These are phyloP conservation scores for Pseudococcus viburni DNA, from an alignment of 2,888 invertebrate species.

Conservation along the genomic window DNA sequence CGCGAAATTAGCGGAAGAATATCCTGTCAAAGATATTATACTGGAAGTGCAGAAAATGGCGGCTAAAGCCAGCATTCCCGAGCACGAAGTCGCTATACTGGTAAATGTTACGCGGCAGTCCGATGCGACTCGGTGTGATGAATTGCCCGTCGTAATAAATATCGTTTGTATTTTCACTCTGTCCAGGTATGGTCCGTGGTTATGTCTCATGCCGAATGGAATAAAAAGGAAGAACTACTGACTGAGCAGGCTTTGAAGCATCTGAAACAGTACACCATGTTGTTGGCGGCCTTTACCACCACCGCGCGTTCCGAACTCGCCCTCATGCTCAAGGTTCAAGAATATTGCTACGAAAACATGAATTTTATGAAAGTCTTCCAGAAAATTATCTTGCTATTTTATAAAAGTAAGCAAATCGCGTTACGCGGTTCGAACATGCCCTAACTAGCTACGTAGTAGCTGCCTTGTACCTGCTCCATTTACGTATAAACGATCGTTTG, in stretches of 20 bases:
- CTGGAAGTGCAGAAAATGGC: conserved; percentile 90
- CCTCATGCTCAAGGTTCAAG: conserved; percentile 92
- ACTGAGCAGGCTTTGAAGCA: conserved; percentile 96
- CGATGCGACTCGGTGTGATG: not conserved
- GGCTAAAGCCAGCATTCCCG: conserved; percentile 85
- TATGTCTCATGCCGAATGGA: conserved; percentile 97
- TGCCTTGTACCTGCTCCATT: too few species aligned
- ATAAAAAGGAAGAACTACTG: conserved; percentile 96
- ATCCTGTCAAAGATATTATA: conserved; percentile 88
- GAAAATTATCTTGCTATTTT: conserved; percentile 95
- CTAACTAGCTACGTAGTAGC: too few species aligned
- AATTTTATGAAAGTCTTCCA: conserved; percentile 99
- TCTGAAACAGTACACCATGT: conserved; percentile 86
- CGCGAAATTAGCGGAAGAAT: conserved; percentile 89
- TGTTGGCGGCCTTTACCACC: conserved; percentile 90
- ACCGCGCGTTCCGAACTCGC: conserved; percentile 89
- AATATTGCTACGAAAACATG: conserved; percentile 99
- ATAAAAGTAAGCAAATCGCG: conserved; percentile 81
- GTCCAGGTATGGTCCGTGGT: conserved; percentile 92
- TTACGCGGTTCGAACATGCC: too few species aligned
- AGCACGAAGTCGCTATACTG: conserved; percentile 90
- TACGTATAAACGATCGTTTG: not conserved
- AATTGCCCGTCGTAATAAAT: not conserved
- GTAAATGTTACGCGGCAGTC: conserved; percentile 75
- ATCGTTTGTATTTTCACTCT: not conserved